A percentile compares a stretch with the other conserved stretches of the same genome.
phyloP scores from a whole-genome alignment of 2,888 invertebrate species.

The Epirrhoe tristata region DNA sequence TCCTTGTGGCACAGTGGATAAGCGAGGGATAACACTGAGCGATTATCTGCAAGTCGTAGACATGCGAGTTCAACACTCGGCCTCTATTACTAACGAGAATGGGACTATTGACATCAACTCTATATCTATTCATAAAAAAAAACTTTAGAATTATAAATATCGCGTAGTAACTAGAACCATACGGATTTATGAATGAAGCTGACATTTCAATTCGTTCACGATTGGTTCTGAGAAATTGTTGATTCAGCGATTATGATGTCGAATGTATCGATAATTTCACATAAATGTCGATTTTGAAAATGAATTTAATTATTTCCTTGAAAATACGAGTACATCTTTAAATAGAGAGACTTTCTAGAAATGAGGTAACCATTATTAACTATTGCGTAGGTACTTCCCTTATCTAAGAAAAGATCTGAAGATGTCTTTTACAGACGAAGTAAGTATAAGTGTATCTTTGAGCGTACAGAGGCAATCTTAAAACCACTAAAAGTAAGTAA shows the following conservation, averaged over 20 bases:
- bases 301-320: neutral
- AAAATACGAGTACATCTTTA: neutral
- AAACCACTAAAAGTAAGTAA: too few relatives aligned
- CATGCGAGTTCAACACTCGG: conserved; percentile 18
- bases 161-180: neutral
- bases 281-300: neutral
- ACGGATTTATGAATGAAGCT: neutral
- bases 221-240: neutral
- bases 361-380: neutral
- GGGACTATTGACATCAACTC: neutral
- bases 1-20: conserved; percentile 17
- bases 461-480: neutral
- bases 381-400: neutral
- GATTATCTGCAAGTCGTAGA: conserved; percentile 15
- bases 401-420: neutral
- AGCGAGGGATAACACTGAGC: conserved; percentile 33
- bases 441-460: neutral
- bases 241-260: neutral
- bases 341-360: neutral
- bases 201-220: neutral
- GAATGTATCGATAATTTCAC: neutral
- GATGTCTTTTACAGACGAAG: neutral
- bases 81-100: conserved; percentile 12
- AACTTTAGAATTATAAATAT: neutral
- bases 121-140: neutral